Evolutionary conservation across 2,797 vertebrate species (phyloP).

Genomic region (Babyrousa celebensis): DNA sequence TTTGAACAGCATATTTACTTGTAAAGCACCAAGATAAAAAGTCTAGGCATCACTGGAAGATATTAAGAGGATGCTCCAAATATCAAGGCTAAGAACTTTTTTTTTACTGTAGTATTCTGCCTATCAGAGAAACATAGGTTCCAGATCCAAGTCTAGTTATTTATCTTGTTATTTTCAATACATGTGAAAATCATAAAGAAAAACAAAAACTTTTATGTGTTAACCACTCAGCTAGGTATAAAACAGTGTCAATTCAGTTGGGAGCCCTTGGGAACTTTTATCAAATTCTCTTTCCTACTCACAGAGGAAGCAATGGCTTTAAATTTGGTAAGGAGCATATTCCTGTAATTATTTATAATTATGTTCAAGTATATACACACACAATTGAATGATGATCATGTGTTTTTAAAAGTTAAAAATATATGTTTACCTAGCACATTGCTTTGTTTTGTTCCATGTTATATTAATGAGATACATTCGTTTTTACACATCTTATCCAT

Average conservation of each 20-base stretch:
- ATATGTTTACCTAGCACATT: background rate
- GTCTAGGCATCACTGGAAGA: background rate
- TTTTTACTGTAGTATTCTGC: background rate
- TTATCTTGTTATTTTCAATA: background rate
- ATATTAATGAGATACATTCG: background rate
- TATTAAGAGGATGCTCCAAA: background rate
- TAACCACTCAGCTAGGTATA: background rate
- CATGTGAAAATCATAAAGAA: background rate
- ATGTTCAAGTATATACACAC: background rate
- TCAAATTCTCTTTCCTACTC: background rate
- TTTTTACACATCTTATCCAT: background rate
- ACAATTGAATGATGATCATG: background rate
- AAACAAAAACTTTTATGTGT: background rate
- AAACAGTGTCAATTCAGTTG: background rate
- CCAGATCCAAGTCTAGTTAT: background rate
- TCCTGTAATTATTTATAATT: background rate
- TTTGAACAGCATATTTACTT: background rate
- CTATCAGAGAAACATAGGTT: background rate
- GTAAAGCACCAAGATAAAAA: background rate
- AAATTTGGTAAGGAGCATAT: background rate
- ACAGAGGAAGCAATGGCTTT: background rate
- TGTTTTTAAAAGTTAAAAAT: slow-evolving; percentile 23
- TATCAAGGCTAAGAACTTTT: background rate
- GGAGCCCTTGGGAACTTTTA: background rate
- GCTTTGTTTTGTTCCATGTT: background rate